Conservation (phyloP, 2,797 vertebrate species). For the Scleropages formosus region DNA sequence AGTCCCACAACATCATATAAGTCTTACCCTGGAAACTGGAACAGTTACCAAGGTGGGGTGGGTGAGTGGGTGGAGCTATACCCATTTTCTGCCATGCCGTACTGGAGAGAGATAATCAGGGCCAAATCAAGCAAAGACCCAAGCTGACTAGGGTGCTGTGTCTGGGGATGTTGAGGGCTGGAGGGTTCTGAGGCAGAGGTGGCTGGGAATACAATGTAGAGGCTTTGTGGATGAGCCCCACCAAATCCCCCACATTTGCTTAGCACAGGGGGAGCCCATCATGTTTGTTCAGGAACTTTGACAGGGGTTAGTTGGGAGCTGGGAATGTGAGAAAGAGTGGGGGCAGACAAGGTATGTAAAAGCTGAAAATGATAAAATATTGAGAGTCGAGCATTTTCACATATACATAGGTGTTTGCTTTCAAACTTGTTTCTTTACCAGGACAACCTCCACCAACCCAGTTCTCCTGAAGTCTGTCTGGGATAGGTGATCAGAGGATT, state of each 20-base stretch:
- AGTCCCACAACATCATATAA: neutral
- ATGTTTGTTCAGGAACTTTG: slow-evolving; percentile 63
- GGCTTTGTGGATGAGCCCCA: slow-evolving; percentile 64
- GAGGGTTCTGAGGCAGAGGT: slow-evolving; percentile 44
- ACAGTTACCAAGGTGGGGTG: neutral
- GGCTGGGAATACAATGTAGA: slow-evolving; percentile 72
- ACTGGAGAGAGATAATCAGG: neutral
- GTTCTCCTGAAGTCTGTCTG: neutral
- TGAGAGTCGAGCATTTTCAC: slow-evolving; percentile 27
- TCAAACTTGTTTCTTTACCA: neutral
- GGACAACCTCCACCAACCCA: neutral
- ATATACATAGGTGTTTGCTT: too few species aligned
- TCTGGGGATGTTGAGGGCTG: neutral
- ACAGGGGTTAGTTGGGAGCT: slow-evolving; percentile 13
- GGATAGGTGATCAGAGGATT: slow-evolving; percentile 57
- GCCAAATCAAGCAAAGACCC: neutral
- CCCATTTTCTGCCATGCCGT: neutral
- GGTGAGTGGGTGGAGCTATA: neutral
- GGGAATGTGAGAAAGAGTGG: slow-evolving; percentile 14
- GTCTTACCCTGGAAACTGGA: neutral
- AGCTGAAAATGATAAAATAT: slow-evolving; percentile 48
- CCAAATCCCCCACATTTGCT: slow-evolving; percentile 55
- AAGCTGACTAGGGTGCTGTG: neutral
- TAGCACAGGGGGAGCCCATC: slow-evolving; percentile 42
- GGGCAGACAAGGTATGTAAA: slow-evolving; percentile 25